phyloP scores from a whole-genome alignment of 2,888 invertebrate genomes.

The Tenthredo notha region DNA sequence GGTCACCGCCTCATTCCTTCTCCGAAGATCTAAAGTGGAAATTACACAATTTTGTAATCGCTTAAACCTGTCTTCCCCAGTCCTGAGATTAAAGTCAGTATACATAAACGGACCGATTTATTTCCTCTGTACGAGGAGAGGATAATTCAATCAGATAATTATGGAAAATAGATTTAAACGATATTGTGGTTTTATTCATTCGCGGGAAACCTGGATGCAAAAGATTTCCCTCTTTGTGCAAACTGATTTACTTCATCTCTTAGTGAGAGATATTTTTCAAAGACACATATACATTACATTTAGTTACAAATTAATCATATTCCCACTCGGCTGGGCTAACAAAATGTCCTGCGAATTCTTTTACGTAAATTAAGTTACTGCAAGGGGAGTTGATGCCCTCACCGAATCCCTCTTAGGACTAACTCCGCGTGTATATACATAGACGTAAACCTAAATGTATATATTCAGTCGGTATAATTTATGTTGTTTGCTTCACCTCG shows the following conservation, averaged over 20 bases:
- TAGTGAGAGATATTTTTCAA: background rate
- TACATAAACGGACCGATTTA: slow-evolving; percentile 10
- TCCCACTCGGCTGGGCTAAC: slow-evolving; percentile 18
- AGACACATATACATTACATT: slow-evolving; percentile 9
- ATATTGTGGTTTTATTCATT: background rate
- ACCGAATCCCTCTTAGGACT: slow-evolving; percentile 9
- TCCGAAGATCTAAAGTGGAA: slow-evolving; percentile 29
- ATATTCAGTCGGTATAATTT: slow-evolving; percentile 47
- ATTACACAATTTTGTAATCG: slow-evolving; percentile 43
- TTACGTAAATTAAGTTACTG: slow-evolving; percentile 42
- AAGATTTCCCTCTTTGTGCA: background rate
- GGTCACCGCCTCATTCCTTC: slow-evolving; percentile 28
- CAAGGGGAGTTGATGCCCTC: background rate
- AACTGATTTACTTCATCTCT: slow-evolving; percentile 15
- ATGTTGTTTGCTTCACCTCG: slow-evolving; percentile 54
- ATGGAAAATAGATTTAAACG: background rate
- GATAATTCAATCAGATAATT: background rate
- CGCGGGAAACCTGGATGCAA: too few relatives aligned
- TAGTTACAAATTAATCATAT: slow-evolving; percentile 26
- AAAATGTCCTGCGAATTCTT: slow-evolving; percentile 44
- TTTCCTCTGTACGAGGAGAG: background rate
- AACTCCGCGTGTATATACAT: background rate
- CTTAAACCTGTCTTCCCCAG: slow-evolving; percentile 23
- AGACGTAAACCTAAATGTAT: slow-evolving; percentile 35
- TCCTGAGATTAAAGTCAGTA: slow-evolving; percentile 24